These are phyloP conservation scores for Aplysina aerophoba DNA, from an alignment of 37 sponge, comb jelly and placozoan genomes.

Conservation along the genomic window DNA sequence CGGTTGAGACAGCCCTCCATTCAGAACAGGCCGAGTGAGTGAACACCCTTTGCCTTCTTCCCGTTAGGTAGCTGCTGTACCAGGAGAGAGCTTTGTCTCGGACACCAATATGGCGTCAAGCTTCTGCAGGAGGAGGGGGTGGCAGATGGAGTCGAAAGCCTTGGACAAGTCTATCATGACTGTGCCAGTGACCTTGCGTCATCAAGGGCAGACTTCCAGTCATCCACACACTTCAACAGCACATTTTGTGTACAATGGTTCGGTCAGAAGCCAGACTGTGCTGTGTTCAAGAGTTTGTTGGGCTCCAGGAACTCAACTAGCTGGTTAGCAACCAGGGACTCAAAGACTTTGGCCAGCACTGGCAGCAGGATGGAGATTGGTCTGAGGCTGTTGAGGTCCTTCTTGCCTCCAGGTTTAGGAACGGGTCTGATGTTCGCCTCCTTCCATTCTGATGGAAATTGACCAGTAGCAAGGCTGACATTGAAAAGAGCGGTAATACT, in stretches of 20 bases:
- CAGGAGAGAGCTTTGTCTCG: no score
- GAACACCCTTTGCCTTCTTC: slow-evolving; percentile 7
- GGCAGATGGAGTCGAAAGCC: no score
- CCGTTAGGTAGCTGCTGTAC: slow-evolving; percentile 5
- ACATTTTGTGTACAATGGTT: slow-evolving; percentile 23
- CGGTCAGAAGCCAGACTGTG: slow-evolving; percentile 29
- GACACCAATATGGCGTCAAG: no score
- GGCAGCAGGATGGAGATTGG: neutral
- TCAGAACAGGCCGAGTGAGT: neutral
- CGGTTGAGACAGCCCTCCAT: neutral
- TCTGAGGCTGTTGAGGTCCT: no score
- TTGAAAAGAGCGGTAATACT: no score
- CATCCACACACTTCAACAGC: neutral
- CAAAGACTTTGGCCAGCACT: slow-evolving; percentile 15
- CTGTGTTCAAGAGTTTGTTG: neutral
- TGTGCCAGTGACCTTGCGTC: neutral
- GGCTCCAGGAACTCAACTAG: neutral
- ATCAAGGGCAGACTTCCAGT: slow-evolving; percentile 19
- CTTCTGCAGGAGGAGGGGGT: no score
- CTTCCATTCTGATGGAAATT: no score
- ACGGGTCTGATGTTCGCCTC: neutral
- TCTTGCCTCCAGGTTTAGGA: no score
- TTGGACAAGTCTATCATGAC: no score
- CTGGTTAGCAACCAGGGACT: slow-evolving; percentile 30
- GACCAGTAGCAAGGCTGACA: no score